These are phyloP conservation scores for Maniola jurtina DNA, from an alignment of 1,140 invertebrate species.

Conservation along the genomic window DNA sequence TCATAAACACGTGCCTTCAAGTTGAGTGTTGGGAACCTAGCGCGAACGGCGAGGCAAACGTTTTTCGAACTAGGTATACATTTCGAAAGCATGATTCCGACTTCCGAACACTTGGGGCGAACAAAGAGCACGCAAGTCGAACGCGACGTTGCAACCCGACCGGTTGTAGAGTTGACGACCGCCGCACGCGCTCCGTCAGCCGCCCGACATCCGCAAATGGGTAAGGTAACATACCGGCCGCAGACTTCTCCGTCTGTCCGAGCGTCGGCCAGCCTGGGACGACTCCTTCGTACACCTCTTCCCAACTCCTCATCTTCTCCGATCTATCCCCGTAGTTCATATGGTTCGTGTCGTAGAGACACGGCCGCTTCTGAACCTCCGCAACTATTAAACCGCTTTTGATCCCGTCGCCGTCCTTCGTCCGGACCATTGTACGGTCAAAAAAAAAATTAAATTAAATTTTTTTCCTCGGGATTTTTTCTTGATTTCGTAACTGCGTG, in stretches of 20 bases:
- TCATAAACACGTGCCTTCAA: slow-evolving; percentile 41
- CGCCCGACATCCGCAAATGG: slow-evolving; percentile 45
- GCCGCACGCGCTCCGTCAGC: slow-evolving; percentile 40
- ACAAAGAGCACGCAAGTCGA: slow-evolving; percentile 68
- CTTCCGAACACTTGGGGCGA: slow-evolving; percentile 26
- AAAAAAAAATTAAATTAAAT: slow-evolving; percentile 34
- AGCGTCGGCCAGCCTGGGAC: slow-evolving; percentile 60
- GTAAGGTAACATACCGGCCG: slow-evolving; percentile 59
- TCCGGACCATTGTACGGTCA: slow-evolving; percentile 53
- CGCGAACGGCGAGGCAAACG: slow-evolving; percentile 35
- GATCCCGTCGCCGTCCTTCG: slow-evolving; percentile 61
- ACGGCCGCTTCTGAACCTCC: slow-evolving; percentile 65
- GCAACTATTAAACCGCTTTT: slow-evolving; percentile 60
- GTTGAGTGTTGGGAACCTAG: slow-evolving; percentile 20
- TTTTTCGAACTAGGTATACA: slow-evolving; percentile 53
- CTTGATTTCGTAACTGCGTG: slow-evolving; percentile 31
- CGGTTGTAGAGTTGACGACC: slow-evolving; percentile 37
- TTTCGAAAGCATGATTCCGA: slow-evolving; percentile 61
- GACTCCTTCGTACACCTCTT: slow-evolving; percentile 64
- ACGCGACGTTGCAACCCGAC: slow-evolving; percentile 57
- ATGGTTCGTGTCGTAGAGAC: slow-evolving; percentile 65
- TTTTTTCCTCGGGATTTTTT: slow-evolving; percentile 20
- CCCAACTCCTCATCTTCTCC: slow-evolving; percentile 66
- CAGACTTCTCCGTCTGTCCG: slow-evolving; percentile 54
- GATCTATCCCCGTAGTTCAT: slow-evolving; percentile 64